Evolutionary conservation across 2,797 vertebrate species (phyloP).

Genomic region (Cynopterus sphinx): DNA sequence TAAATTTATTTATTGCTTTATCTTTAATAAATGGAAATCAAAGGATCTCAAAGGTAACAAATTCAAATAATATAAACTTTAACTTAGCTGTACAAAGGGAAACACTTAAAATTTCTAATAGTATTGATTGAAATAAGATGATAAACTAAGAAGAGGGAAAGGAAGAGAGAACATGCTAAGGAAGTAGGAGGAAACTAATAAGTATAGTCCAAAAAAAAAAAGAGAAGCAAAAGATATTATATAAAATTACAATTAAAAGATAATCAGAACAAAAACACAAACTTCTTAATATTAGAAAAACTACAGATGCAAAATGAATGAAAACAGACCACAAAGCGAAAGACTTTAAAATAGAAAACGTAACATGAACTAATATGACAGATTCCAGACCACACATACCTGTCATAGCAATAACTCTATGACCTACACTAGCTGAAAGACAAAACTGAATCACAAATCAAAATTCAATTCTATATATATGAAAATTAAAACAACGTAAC

Average conservation of each 20-base stretch:
- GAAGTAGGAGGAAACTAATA: background rate
- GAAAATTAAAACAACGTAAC: background rate
- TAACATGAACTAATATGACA: background rate
- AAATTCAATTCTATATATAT: background rate
- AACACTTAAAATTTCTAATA: background rate
- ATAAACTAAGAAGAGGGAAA: background rate
- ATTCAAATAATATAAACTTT: background rate
- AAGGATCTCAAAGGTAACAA: background rate
- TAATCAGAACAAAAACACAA: background rate
- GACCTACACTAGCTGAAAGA: background rate
- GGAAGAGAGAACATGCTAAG: background rate
- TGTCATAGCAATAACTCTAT: background rate
- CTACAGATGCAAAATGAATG: background rate
- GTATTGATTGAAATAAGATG: background rate
- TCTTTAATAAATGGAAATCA: background rate
- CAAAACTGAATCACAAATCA: background rate
- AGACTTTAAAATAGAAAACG: conserved; percentile 20
- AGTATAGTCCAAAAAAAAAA: background rate
- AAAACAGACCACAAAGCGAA: conserved; percentile 28
- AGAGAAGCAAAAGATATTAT: background rate
- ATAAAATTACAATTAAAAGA: background rate
- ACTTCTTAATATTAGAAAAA: background rate
- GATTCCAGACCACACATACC: background rate
- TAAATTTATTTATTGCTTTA: background rate
- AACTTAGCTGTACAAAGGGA: background rate